Conservation (phyloP, 2,113 vertebrate genomes). For the Leiothrix lutea region DNA sequence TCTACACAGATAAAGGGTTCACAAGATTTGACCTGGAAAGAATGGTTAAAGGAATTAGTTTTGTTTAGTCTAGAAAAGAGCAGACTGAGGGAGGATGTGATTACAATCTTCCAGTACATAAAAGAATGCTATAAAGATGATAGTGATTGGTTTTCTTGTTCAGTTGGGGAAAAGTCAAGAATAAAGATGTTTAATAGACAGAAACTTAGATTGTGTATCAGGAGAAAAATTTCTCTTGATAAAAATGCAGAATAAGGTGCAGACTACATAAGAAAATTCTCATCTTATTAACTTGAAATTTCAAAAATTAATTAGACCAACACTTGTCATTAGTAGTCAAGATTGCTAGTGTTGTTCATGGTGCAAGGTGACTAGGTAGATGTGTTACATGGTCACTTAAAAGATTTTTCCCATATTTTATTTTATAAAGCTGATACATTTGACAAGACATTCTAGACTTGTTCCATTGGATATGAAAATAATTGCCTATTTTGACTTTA, state of each 20-base stretch:
- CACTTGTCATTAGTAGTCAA: neutral
- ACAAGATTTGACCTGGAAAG: slow-evolving; percentile 55
- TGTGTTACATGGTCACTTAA: neutral
- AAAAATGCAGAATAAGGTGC: neutral
- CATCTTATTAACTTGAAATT: neutral
- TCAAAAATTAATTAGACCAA: neutral
- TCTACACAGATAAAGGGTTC: slow-evolving; percentile 35
- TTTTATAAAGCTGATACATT: neutral
- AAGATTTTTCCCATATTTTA: neutral
- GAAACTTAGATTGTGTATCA: neutral
- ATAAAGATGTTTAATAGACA: neutral
- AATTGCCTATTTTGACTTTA: neutral
- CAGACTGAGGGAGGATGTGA: slow-evolving; percentile 35
- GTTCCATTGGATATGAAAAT: neutral
- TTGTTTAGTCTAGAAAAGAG: slow-evolving; percentile 58
- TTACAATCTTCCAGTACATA: slow-evolving; percentile 23
- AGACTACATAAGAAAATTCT: neutral
- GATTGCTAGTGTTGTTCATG: neutral
- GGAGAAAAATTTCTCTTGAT: neutral
- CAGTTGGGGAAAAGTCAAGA: neutral
- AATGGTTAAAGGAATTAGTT: slow-evolving; percentile 43
- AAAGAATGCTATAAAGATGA: slow-evolving; percentile 6
- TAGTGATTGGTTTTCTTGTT: neutral
- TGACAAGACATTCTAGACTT: neutral
- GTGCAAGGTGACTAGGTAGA: neutral